Evolutionary conservation across 1,140 invertebrate species (phyloP).

Genomic region (Thaumatotibia leucotreta): DNA sequence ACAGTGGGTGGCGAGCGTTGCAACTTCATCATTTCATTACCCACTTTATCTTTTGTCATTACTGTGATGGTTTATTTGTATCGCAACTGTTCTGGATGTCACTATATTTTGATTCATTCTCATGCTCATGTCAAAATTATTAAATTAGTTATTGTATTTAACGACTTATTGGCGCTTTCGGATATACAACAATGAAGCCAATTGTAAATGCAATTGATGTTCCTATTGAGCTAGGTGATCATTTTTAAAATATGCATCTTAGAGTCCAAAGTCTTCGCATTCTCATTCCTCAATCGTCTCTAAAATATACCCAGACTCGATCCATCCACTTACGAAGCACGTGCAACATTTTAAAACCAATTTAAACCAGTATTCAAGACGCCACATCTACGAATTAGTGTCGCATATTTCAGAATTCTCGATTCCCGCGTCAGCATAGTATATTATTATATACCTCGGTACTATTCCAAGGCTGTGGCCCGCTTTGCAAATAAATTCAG

Average conservation of each 20-base stretch:
- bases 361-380: background rate
- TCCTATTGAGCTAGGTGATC: too few relatives aligned
- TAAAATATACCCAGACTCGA: background rate
- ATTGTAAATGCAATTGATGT: too few relatives aligned
- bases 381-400: background rate
- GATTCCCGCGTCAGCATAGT: slow-evolving; percentile 5
- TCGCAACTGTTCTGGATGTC: background rate
- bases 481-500: background rate
- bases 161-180: too few relatives aligned
- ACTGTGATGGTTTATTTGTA: slow-evolving; percentile 1
- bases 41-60: slow-evolving; percentile 11
- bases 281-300: background rate
- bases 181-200: too few relatives aligned
- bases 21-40: slow-evolving; percentile 20
- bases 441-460: background rate
- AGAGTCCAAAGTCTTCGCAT: background rate
- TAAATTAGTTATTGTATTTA: background rate
- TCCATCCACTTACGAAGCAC: background rate
- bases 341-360: slow-evolving; percentile 9
- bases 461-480: slow-evolving; percentile 9
- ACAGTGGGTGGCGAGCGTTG: slow-evolving; percentile 38
- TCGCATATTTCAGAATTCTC: slow-evolving; percentile 4
- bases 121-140: background rate
- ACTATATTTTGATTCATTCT: background rate
- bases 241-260: too few relatives aligned